Conservation (phyloP, 2,888 invertebrate species). For the Amphiduros pacificus region DNA sequence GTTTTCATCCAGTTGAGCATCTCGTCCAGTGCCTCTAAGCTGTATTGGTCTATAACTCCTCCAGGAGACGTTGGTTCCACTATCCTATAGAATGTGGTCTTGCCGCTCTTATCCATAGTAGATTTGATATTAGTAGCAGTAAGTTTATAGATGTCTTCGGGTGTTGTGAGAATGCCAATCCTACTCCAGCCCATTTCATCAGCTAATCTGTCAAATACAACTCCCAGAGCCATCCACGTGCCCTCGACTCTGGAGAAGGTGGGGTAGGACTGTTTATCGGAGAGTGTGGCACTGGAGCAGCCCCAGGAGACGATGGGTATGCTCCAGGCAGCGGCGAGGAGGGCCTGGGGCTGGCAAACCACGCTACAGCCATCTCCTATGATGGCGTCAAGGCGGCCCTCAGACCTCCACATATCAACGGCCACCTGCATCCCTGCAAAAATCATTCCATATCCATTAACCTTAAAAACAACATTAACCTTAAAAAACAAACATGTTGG, state of each 20-base stretch:
- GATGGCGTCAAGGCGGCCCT: background rate
- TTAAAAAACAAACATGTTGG: no score
- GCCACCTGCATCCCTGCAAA: background rate
- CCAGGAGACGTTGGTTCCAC: no score
- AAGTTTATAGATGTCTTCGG: background rate
- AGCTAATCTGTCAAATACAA: background rate
- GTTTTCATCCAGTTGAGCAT: no score
- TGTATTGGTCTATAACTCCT: no score
- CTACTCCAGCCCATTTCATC: background rate
- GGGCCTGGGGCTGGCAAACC: conserved; percentile 3
- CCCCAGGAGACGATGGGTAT: conserved; percentile 11
- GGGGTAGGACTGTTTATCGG: conserved; percentile 1
- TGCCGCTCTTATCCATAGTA: background rate
- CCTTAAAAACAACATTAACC: no score
- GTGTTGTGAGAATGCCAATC: background rate
- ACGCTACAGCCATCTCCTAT: conserved; percentile 3
- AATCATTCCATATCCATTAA: no score
- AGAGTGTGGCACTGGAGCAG: background rate
- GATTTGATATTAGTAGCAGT: background rate
- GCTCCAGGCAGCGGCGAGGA: conserved; percentile 1
- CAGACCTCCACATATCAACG: conserved; percentile 1
- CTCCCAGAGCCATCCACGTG: background rate
- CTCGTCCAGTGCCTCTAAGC: no score
- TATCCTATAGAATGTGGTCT: background rate
- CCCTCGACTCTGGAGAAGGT: conserved; percentile 3